phyloP scores from a whole-genome alignment of 2,113 vertebrate genomes.

The Phalacrocorax pelagicus region DNA sequence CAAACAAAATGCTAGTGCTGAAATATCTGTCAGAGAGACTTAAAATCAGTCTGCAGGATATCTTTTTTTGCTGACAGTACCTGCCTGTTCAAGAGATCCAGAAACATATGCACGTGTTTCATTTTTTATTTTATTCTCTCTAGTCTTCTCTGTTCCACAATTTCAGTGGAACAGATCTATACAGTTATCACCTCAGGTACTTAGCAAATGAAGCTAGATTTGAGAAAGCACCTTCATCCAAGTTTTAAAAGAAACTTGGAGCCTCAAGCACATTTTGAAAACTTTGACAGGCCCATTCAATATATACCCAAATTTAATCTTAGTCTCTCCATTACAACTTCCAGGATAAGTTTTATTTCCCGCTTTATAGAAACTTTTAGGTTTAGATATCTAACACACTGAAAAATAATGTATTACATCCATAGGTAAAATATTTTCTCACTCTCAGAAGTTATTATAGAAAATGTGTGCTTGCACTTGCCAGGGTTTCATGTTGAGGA shows the following conservation, averaged over 20 bases:
- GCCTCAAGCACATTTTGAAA: background rate
- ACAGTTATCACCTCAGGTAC: background rate
- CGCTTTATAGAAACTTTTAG: background rate
- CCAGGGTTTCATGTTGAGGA: background rate
- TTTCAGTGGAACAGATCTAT: background rate
- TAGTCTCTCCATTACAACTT: background rate
- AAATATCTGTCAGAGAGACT: background rate
- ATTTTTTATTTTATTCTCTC: background rate
- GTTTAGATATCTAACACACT: background rate
- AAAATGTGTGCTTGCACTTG: background rate
- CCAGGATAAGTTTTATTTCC: background rate
- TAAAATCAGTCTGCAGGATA: background rate
- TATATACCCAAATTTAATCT: background rate
- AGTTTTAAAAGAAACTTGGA: background rate
- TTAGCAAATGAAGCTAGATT: background rate
- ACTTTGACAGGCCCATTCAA: background rate
- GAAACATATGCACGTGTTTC: fast-evolving
- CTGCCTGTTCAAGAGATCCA: background rate
- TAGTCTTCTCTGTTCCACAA: background rate
- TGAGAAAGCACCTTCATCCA: background rate
- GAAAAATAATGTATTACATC: background rate
- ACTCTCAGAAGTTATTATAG: background rate
- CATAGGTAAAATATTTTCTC: background rate
- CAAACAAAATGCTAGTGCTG: background rate
- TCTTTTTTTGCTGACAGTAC: background rate